Percentiles rank a stretch among this genome's conserved stretches.
phyloP scores from a whole-genome alignment of 2,113 vertebrate species.

The Centrocercus urophasianus region DNA sequence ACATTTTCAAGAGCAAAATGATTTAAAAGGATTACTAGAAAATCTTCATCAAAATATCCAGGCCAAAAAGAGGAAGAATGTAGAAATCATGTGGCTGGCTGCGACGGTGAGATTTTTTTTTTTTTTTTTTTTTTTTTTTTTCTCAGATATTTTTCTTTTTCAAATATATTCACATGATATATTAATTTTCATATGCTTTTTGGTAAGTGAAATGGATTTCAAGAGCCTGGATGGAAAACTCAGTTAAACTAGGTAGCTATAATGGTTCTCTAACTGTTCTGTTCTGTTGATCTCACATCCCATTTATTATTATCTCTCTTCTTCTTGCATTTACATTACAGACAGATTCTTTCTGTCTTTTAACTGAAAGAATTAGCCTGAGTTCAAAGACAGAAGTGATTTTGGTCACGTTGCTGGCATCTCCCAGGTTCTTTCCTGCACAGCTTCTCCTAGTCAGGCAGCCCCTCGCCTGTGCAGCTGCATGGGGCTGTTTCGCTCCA shows the following conservation, averaged over 20 bases:
- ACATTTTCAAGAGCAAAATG: constrained; percentile 91
- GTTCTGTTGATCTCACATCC: neutral
- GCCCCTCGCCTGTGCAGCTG: neutral
- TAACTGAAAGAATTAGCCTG: neutral
- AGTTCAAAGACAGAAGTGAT: accelerated
- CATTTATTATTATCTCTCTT: neutral
- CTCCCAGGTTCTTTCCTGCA: neutral
- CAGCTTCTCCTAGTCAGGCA: neutral
- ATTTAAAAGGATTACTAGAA: constrained; percentile 94
- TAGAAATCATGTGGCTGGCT: constrained; percentile 96
- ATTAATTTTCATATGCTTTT: neutral
- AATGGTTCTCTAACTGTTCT: neutral
- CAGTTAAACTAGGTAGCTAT: neutral
- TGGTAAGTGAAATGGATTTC: neutral
- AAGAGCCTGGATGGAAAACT: neutral
- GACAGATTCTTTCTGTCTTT: neutral
- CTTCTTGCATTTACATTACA: neutral
- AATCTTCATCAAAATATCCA: constrained; percentile 95
- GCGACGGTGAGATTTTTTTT: constrained; percentile 83
- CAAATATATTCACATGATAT: neutral
- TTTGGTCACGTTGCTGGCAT: neutral
- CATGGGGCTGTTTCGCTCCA: neutral
- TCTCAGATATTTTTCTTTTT: neutral
- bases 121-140: neutral
- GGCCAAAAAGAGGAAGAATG: constrained; percentile 96